A percentile compares a stretch with the other conserved stretches of the same genome.
Conservation (phyloP, 2,888 invertebrate genomes). For the Nomada fucata region DNA sequence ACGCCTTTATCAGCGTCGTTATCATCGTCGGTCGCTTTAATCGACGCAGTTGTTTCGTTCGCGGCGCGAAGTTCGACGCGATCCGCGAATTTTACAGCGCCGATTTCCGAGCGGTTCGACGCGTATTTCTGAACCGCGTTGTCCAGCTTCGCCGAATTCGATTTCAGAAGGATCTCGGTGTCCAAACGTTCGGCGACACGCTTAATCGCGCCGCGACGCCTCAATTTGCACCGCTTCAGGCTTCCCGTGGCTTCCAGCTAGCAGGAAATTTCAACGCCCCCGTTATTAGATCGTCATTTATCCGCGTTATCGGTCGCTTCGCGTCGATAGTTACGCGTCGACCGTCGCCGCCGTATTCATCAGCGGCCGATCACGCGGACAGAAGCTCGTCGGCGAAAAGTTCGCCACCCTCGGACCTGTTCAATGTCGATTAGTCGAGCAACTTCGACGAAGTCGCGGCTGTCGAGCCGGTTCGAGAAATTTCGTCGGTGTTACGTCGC, state of each 20-base stretch:
- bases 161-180: background rate
- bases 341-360: background rate
- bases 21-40: too few relatives aligned
- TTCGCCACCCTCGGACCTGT: background rate
- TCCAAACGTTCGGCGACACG: background rate
- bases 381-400: background rate
- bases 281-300: constrained; percentile 12
- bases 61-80: background rate
- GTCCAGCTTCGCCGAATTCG: background rate
- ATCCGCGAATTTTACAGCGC: background rate
- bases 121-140: background rate
- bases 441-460: background rate
- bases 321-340: background rate
- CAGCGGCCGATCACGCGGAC: background rate
- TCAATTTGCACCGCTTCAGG: background rate
- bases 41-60: too few relatives aligned
- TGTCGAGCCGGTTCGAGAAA: background rate
- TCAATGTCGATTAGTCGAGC: background rate
- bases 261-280: background rate
- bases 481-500: background rate
- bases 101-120: background rate
- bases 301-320: constrained; percentile 14
- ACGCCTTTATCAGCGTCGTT: too few relatives aligned
- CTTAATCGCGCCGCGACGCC: constrained; percentile 5
- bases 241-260: background rate